phyloP scores from a whole-genome alignment of 2,797 vertebrate genomes.

The Fringilla coelebs region DNA sequence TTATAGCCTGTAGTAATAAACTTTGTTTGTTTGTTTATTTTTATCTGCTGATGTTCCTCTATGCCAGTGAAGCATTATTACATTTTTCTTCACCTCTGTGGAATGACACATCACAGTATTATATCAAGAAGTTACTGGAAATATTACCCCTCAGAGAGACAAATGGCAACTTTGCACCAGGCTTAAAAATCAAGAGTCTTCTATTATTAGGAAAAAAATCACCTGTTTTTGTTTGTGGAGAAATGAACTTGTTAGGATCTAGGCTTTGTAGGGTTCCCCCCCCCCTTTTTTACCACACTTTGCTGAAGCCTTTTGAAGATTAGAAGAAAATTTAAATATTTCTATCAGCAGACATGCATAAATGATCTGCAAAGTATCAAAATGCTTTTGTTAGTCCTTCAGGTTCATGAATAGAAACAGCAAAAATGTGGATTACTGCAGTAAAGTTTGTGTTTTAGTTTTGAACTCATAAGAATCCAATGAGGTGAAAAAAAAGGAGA shows the following conservation, averaged over 20 bases:
- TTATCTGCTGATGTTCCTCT: not conserved
- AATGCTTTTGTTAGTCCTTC: not conserved
- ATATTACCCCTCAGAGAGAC: not conserved
- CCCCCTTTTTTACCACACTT: not conserved
- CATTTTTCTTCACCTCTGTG: not conserved
- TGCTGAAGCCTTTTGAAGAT: not conserved
- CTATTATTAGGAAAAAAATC: not conserved
- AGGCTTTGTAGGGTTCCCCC: not conserved
- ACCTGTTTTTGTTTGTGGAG: not conserved
- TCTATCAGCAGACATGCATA: not conserved
- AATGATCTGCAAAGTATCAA: not conserved
- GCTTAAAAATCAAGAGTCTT: not conserved
- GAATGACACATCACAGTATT: not conserved
- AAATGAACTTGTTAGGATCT: not conserved
- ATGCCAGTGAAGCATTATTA: not conserved
- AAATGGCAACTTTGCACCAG: not conserved
- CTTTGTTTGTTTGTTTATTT: not conserved
- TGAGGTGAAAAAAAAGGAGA: accelerated
- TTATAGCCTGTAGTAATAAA: not conserved
- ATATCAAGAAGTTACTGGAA: not conserved
- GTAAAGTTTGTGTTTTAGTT: not conserved
- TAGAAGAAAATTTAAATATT: not conserved
- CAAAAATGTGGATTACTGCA: not conserved
- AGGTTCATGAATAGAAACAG: not conserved
- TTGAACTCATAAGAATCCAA: not conserved